Base-by-base conservation (phyloP, 2,888 invertebrate species). In the Drosophila cracens region DNA sequence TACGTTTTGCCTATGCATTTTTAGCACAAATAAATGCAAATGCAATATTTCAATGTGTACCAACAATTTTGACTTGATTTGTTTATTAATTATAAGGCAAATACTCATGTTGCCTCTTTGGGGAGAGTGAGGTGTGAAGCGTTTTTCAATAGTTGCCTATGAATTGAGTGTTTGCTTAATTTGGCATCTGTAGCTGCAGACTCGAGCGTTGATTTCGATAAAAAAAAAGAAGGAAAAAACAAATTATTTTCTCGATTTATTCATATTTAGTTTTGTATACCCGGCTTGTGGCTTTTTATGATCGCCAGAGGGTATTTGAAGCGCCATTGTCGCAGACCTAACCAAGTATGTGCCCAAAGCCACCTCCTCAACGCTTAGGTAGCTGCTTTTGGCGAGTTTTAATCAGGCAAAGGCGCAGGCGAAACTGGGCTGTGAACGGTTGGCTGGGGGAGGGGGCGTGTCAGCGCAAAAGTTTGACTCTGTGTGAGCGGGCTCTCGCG, bases 331-430 rank as follows among this genome's bases (percentile, higher is more conserved):
- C 25, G 25, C 25, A 46, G 46, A 16, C 25, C 46, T 16, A 46
- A 8, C 46, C 46, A 46, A 46, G 21, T 16, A 46, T 25, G 46
- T 46, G 21, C 29, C 13, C 4, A 16, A 13, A 29, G 7, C 21
- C 21, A 21, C 11, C 34, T 21, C 4, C 33, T 8, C 21, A 36
- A 34, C 25, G 13, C 36, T n/a, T 25, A 8, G 38, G 38, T 36
- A 25, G 29, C 38, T 34, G 13, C 51, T 64, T 64, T 69, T 48
- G 27, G 54, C 60, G 53, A 66, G 54, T 77, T 72, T 84, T 83
- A 81, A 83, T 83, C 84, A 83, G 81, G 58, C 53, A 69, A 61
- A 51, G 56, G 49, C 60, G 43, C 70, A 49, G 34, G 48, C 63
- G 57, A 68, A 67, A 56, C 67, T 70, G 33, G 11, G 29, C 54